Evolutionary conservation across 2,113 vertebrate genomes (phyloP), one percentile per base, ranked within the genome.

Genomic region (Myrmecobius fasciatus): DNA sequence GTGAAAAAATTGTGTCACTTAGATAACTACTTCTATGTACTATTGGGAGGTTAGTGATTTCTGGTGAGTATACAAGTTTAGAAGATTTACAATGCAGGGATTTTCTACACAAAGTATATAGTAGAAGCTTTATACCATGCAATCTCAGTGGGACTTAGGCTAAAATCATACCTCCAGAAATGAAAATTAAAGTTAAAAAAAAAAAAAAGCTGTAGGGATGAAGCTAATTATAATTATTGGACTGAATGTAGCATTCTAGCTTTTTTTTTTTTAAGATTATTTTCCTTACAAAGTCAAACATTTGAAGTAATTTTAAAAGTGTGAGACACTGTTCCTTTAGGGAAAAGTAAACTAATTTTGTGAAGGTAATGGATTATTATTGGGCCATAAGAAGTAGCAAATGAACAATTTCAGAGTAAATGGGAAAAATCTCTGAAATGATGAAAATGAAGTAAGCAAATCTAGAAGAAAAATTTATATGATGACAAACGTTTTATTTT

Each of bases 211-310:
- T 96, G 4, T 7, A 36, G 91, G 93, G 43, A 43, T 93, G 49
- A 46, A 60, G 91, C 49, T 67, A 31, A 0, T 97, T 96, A 51
- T 93, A 46, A 1, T 83, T 53, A 0, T 14, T 91, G 52, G 6
- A 48, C 93, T 92, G 17, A 92, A 51, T 51, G 93, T 28, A 22
- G 8, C 3, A 54, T n/a, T 20, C 46, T 43, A 26, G 92, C 48
- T 67, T 88, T 43, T 95, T 91, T 48, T 47, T 53, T 92, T 96
- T 95, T 48, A 93, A 95, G 36, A 53, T 25, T 67, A 0, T 47
- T 53, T n/a, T 52, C 67, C 91, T 93, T 96, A 20, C 89, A 96
- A 92, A 95, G 43, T 52, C 95, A 8, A n/a, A 94, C 96, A 83
- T 43, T 75, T 83, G n/a, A 83, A 95, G 53, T 14, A 8, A 26